phyloP scores from a whole-genome alignment of 2,888 invertebrate genomes.

The Aporophyla nigra region DNA sequence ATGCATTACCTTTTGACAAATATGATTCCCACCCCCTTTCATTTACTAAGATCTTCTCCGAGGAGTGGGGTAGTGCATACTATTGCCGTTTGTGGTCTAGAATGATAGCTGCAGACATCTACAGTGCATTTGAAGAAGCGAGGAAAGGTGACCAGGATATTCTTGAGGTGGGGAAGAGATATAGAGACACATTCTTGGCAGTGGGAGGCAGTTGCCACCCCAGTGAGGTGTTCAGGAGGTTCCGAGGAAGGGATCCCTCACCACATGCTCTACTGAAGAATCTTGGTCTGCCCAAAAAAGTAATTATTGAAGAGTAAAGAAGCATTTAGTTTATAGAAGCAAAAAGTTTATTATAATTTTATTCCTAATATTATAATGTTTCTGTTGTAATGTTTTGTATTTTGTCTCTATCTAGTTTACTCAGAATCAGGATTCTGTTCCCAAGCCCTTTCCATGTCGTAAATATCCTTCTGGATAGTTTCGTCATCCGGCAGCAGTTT shows the following conservation, averaged over 20 bases:
- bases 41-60: constrained; percentile 95
- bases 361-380: constrained; percentile 78
- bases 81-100: constrained; percentile 96
- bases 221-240: constrained; percentile 96
- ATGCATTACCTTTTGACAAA: constrained; percentile 94
- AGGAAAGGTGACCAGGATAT: constrained; percentile 88
- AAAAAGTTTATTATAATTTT: constrained; percentile 71
- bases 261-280: constrained; percentile 94
- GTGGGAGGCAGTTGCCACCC: constrained; percentile 96
- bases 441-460: constrained; percentile 94
- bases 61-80: constrained; percentile 96
- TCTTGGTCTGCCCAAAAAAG: constrained; percentile 89
- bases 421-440: constrained; percentile 94
- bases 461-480: constrained; percentile 91
- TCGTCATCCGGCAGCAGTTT: constrained; percentile 92
- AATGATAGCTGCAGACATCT: constrained; percentile 97
- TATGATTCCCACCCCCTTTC: constrained; percentile 96
- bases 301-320: constrained; percentile 77
- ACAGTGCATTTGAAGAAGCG: constrained; percentile 95
- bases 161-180: constrained; percentile 92
- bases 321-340: constrained; percentile 58
- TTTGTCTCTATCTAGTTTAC: constrained; percentile 60
- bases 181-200: constrained; percentile 95
- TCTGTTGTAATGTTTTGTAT: constrained; percentile 61
- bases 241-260: constrained; percentile 97